Conservation (phyloP, 2,888 invertebrate genomes). For the Drosophila niveifrons region DNA sequence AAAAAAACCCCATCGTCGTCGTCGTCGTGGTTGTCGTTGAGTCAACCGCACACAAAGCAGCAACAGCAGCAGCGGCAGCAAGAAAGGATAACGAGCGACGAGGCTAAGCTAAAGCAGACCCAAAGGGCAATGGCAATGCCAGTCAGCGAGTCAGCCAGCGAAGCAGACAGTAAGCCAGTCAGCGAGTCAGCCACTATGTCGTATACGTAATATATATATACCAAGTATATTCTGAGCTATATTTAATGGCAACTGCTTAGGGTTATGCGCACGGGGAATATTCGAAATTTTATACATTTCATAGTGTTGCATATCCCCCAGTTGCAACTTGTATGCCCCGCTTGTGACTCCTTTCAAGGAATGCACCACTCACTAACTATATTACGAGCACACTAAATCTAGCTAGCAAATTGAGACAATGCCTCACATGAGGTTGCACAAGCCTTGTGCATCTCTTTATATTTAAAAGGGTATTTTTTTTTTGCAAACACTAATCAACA, state of each 20-base stretch:
- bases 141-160: slow-evolving; percentile 5
- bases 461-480: background rate
- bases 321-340: slow-evolving; percentile 1
- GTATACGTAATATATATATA: slow-evolving; percentile 20
- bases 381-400: background rate
- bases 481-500: background rate
- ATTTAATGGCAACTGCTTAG: slow-evolving; percentile 31
- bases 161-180: no score
- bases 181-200: slow-evolving; percentile 6
- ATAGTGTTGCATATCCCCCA: slow-evolving; percentile 4
- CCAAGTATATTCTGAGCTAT: slow-evolving; percentile 22
- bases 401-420: background rate
- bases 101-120: slow-evolving; percentile 29
- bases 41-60: slow-evolving; percentile 30
- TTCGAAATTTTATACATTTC: slow-evolving; percentile 30
- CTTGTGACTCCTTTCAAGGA: background rate
- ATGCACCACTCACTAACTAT: slow-evolving; percentile 13
- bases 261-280: slow-evolving; percentile 16
- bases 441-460: no score
- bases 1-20: slow-evolving; percentile 22
- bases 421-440: no score
- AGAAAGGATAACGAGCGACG: slow-evolving; percentile 41
- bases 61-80: slow-evolving; percentile 11
- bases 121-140: slow-evolving; percentile 33
- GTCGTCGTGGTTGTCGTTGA: slow-evolving; percentile 15